Base-by-base conservation (phyloP, 2,888 invertebrate genomes). In the Poecilobothrus nobilitatus region DNA sequence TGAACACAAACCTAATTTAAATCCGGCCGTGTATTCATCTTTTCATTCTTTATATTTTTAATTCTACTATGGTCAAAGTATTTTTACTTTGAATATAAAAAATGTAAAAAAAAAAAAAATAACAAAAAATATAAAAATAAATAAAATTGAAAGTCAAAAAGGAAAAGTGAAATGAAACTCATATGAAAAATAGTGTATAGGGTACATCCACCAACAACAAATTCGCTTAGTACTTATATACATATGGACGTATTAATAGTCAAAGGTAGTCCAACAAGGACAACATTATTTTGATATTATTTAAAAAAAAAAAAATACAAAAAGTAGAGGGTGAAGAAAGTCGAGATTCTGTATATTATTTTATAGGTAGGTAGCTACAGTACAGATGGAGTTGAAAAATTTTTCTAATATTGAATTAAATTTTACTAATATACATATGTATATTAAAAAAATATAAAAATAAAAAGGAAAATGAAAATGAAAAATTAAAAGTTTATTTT, bases 1-100 rank as follows among this genome's bases (percentile, higher is more conserved):
- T 53, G 53, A 9, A 53, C 53, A 53, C 53, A 53, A 53, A 53
- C 53, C 53, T 53, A 53, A 53, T 53, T 53, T 53, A 53, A 53
- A 53, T 53, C 53, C 53, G 53, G 53, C 53, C 53, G 18, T n/a
- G n/a, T 53, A 53, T 53, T 53, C 27, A 27, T 27, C 53, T 53
- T 53, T 53, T 53, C 53, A 53, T 53, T 53, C 53, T 2, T 53
- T 53, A 2, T 53, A 53, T n/a, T n/a, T n/a, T n/a, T 41, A 41
- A 41, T 53, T 9, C 53, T 53, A 15, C 6, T 18, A n/a, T 53
- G n/a, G 53, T 53, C 53, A 53, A 53, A 53, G 53, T 53, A 53
- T 53, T 53, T 53, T 53, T 53, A 53, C 53, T 53, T 53, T 53
- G 53, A 53, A 53, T 53, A 53, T 53, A 53, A 6, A 44, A 44